Conservation (phyloP, 2,113 vertebrate species). For the Clarias magur region DNA sequence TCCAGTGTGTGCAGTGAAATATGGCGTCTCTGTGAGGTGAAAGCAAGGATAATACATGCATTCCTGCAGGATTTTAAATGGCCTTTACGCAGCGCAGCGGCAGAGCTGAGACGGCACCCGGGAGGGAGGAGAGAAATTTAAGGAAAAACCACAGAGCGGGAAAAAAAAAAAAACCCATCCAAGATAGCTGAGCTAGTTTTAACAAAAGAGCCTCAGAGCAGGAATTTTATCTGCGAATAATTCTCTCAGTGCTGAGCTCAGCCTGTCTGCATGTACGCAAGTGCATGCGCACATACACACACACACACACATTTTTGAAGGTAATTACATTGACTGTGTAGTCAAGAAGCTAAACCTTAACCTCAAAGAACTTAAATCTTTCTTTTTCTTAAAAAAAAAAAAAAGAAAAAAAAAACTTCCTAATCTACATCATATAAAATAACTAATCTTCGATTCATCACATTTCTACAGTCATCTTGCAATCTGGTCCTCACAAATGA, state of each 20-base stretch:
- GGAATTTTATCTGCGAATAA: slow-evolving; percentile 50
- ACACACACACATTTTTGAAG: neutral
- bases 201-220: slow-evolving; percentile 64
- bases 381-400: neutral
- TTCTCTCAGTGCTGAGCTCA: slow-evolving; percentile 36
- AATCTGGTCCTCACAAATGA: neutral
- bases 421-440: neutral
- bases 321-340: neutral
- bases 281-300: slow-evolving; percentile 23
- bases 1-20: slow-evolving; percentile 49
- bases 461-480: neutral
- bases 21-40: slow-evolving; percentile 63
- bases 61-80: slow-evolving; percentile 46
- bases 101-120: slow-evolving; percentile 24
- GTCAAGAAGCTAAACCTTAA: neutral
- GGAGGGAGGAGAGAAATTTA: slow-evolving; percentile 49
- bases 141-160: slow-evolving; percentile 66
- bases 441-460: neutral
- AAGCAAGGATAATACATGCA: slow-evolving; percentile 49
- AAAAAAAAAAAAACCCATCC: slow-evolving; percentile 63
- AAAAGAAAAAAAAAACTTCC: neutral
- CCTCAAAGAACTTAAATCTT: neutral
- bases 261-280: slow-evolving; percentile 1
- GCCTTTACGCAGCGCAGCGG: slow-evolving; percentile 30
- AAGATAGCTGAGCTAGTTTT: slow-evolving; percentile 64